Base-by-base conservation (phyloP, 2,888 invertebrate species). In the Trichogramma dendrolimi region DNA sequence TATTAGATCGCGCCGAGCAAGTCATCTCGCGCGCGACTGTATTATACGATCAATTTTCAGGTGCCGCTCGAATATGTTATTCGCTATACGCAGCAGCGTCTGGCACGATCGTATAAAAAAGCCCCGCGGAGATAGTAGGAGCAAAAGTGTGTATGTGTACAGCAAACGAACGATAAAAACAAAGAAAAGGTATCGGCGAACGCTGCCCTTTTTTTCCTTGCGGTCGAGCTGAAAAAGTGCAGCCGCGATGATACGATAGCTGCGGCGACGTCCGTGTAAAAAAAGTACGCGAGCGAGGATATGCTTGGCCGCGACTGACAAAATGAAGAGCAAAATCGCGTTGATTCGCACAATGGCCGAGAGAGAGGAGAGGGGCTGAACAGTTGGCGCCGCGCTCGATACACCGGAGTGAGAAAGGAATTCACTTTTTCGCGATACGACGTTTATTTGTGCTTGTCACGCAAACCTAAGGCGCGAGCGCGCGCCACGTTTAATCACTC, bases 381-480 rank as follows among this genome's bases (percentile, higher is more conserved):
- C 56, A 56, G 54, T 49, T 27, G 27, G 27, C 27, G 27, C 27
- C 27, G 27, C 27, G 27, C 27, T 27, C 27, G 27, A 27, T 27
- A 27, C 27, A 27, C 27, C 27, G 27, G 27, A 27, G 27, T 27
- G 27, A 27, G 27, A 27, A 27, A 57, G 46, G 63, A 62, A 67
- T 60, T 60, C 55, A 55, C 61, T 59, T 57, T 61, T 42, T 56
- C 54, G 58, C 54, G 56, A 10, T 2, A n/a, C 44, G n/a, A 5
- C n/a, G 4, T 40, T 60, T 62, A 54, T 64, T 57, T 62, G 62
- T 60, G 62, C 60, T 56, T 48, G 64, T 60, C 64, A 65, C 55
- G 61, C 62, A 58, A 63, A 48, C 43, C 10, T 48, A 43, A 48
- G 14, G 60, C 5, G 8, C 10, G 8, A 8, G 10, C 43, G 38